These are phyloP conservation scores for Heliconius aoede DNA, from an alignment of 2,888 invertebrate genomes.

Conservation along the genomic window DNA sequence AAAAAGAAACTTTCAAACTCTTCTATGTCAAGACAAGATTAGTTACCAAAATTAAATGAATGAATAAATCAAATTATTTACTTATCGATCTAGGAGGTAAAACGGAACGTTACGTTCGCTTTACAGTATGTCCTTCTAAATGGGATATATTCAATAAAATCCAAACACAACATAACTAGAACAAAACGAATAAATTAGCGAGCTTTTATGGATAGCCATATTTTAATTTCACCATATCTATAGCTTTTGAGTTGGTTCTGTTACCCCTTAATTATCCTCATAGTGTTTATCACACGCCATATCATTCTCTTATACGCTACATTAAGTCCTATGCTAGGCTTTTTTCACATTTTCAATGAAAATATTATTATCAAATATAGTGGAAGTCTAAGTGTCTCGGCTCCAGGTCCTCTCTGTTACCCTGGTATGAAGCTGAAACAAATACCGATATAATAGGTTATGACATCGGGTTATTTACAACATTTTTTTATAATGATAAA, in stretches of 20 bases:
- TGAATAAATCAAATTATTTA: too few species aligned
- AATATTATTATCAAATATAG: neutral
- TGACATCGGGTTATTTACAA: too few species aligned
- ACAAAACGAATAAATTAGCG: conserved; percentile 18
- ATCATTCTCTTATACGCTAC: conserved; percentile 32
- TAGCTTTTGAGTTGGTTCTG: conserved; percentile 29
- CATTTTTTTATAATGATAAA: too few species aligned
- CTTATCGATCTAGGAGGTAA: too few species aligned
- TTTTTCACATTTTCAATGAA: conserved; percentile 1
- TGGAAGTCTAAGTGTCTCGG: neutral
- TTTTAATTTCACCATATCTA: conserved; percentile 26
- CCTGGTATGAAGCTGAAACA: too few species aligned
- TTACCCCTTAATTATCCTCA: conserved; percentile 36
- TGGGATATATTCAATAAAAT: neutral
- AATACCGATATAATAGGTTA: too few species aligned
- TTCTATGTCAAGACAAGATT: too few species aligned
- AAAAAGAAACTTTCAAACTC: too few species aligned
- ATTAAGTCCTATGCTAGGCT: conserved; percentile 14
- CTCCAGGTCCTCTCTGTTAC: neutral
- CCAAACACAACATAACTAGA: neutral
- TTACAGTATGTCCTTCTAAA: too few species aligned
- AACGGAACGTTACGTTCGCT: too few species aligned
- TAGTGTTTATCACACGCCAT: conserved; percentile 47
- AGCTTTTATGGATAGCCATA: conserved; percentile 3
- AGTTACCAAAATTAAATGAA: too few species aligned